Percentiles rank a stretch among this genome's conserved stretches.
These are phyloP conservation scores for Mormyrus proboscirostris DNA, from an alignment of 2,797 vertebrate genomes.

Conservation along the genomic window DNA sequence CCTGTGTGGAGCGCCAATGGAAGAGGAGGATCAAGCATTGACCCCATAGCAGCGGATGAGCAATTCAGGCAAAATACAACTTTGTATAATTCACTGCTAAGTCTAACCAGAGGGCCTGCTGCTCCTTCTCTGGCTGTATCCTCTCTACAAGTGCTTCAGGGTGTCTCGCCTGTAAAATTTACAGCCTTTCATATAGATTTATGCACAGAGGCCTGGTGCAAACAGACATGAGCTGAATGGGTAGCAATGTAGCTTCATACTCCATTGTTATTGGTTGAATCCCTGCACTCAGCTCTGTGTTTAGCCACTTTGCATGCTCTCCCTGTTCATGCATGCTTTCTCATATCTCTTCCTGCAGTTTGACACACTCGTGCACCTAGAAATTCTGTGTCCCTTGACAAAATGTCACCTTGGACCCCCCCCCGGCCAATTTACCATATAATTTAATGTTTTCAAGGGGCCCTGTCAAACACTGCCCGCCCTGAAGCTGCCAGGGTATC, in stretches of 20 bases:
- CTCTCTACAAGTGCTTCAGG: background rate
- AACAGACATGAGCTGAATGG: background rate
- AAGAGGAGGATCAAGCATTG: background rate
- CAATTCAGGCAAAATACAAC: background rate
- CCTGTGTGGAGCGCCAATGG: slow-evolving; percentile 47
- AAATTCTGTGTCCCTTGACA: background rate
- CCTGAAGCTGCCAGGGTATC: background rate
- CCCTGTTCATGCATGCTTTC: background rate
- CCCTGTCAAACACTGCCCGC: background rate
- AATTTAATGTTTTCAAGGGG: background rate
- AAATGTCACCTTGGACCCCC: background rate
- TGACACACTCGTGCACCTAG: background rate
- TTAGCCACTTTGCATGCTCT: background rate
- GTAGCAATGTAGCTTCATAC: background rate
- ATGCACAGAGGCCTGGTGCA: background rate
- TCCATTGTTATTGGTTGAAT: background rate
- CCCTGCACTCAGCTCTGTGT: background rate
- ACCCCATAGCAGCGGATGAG: background rate
- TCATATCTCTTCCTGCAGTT: background rate
- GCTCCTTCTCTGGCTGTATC: background rate
- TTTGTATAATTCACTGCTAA: background rate
- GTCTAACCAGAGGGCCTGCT: background rate
- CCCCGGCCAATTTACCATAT: background rate
- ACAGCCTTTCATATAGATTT: background rate
- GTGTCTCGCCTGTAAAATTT: background rate